A percentile compares a stretch with the other conserved stretches of the same genome.
Conservation (phyloP, 1,140 invertebrate genomes). For the Glossosoma conforme region DNA sequence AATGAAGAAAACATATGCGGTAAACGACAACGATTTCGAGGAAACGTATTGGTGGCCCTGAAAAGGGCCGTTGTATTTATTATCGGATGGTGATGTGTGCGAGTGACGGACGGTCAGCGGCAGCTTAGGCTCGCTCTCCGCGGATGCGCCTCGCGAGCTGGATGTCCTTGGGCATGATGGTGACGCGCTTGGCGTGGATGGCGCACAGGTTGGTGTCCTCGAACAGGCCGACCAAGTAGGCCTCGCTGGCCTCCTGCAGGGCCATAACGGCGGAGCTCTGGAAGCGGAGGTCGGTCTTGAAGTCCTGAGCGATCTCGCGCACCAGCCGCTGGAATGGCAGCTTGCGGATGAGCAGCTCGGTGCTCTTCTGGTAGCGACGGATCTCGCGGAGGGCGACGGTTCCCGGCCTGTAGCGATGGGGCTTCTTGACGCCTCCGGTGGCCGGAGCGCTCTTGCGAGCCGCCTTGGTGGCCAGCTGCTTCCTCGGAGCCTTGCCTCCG, state of each 20-base stretch:
- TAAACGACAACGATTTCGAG: no score
- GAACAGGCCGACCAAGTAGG: conserved; percentile 86
- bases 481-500: conserved; percentile 70
- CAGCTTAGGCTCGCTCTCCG: no score
- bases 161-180: conserved; percentile 96
- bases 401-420: conserved; percentile 71
- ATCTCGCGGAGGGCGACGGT: conserved; percentile 84
- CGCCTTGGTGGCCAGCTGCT: conserved; percentile 76
- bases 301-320: conserved; percentile 81
- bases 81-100: no score
- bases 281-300: conserved; percentile 73
- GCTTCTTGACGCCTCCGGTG: conserved; percentile 81
- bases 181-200: conserved; percentile 90
- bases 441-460: conserved; percentile 74
- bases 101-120: no score
- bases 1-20: no score
- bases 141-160: no score
- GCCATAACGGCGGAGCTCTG: conserved; percentile 45
- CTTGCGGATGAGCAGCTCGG: conserved; percentile 75
- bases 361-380: conserved; percentile 71
- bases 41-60: no score
- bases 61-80: no score
- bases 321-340: conserved; percentile 81
- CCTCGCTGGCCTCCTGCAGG: conserved; percentile 79
- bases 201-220: conserved; percentile 93